Conservation (phyloP, 1,140 invertebrate species). For the Hyles euphorbiae region DNA sequence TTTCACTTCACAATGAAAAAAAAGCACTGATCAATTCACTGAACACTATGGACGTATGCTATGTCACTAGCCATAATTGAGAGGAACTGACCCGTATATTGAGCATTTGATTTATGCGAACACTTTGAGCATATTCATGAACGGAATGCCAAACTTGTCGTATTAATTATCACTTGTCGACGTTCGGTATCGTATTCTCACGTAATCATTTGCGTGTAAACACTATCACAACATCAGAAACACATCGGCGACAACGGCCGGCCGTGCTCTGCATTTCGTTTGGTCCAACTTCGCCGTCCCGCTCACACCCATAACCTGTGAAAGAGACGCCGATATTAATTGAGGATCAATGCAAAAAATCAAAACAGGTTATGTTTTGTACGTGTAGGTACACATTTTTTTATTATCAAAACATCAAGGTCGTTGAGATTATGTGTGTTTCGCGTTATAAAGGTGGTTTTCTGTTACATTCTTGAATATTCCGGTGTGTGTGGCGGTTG, state of each 20-base stretch:
- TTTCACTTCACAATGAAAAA: conserved; percentile 4
- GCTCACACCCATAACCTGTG: conserved; percentile 35
- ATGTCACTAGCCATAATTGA: conserved; percentile 50
- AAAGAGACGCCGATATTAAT: conserved; percentile 39
- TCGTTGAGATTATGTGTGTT: conserved; percentile 15
- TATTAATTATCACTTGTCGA: no score
- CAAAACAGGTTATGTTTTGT: no score
- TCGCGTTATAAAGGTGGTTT: neutral
- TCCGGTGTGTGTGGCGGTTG: neutral
- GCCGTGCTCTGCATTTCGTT: conserved; percentile 27
- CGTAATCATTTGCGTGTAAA: conserved; percentile 6
- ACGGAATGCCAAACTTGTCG: conserved; percentile 34
- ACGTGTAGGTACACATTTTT: conserved; percentile 12
- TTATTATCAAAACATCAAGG: conserved; percentile 32
- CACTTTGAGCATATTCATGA: conserved; percentile 41
- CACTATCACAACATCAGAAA: conserved; percentile 18
- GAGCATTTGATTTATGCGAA: conserved; percentile 28
- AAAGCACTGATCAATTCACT: conserved; percentile 48
- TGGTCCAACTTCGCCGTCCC: conserved; percentile 23
- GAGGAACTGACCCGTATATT: conserved; percentile 49
- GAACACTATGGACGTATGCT: conserved; percentile 43
- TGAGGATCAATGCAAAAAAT: no score
- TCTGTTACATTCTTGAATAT: neutral
- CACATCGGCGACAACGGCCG: conserved; percentile 22
- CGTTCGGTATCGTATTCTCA: neutral